Conservation (phyloP, 2,888 invertebrate species). For the Mantis religiosa region DNA sequence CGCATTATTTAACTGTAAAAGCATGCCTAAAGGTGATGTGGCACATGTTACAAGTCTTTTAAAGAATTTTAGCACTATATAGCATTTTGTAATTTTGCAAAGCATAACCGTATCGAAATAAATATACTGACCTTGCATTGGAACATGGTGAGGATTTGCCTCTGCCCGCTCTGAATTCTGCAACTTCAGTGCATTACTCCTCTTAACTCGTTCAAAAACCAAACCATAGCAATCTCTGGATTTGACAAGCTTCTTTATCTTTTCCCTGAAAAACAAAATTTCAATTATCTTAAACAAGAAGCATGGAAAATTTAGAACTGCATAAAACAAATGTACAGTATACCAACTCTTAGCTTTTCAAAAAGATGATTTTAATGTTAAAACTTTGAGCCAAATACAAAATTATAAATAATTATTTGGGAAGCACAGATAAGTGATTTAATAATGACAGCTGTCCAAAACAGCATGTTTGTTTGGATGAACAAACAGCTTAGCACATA, state of each 20-base stretch:
- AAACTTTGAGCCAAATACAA: not conserved
- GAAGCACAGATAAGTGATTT: no score
- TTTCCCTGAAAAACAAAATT: constrained; percentile 58
- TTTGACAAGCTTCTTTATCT: constrained; percentile 67
- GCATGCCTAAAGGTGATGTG: not conserved
- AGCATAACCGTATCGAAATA: no score
- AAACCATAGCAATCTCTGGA: constrained; percentile 81
- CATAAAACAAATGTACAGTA: not conserved
- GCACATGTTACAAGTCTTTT: not conserved
- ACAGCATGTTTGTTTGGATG: no score
- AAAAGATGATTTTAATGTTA: not conserved
- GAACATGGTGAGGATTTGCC: not conserved
- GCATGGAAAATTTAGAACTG: not conserved
- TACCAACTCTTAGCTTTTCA: not conserved
- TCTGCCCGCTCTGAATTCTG: constrained; percentile 43
- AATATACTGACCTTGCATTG: not conserved
- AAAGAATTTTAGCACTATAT: not conserved
- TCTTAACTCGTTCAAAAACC: constrained; percentile 73
- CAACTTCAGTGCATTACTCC: constrained; percentile 58
- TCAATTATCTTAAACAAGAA: not conserved
- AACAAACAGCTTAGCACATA: no score
- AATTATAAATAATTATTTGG: not conserved
- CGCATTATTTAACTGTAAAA: not conserved
- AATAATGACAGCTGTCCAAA: no score
- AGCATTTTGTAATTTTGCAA: no score